Conservation (phyloP, 2,888 invertebrate species). For the Ganaspis brasiliensis region DNA sequence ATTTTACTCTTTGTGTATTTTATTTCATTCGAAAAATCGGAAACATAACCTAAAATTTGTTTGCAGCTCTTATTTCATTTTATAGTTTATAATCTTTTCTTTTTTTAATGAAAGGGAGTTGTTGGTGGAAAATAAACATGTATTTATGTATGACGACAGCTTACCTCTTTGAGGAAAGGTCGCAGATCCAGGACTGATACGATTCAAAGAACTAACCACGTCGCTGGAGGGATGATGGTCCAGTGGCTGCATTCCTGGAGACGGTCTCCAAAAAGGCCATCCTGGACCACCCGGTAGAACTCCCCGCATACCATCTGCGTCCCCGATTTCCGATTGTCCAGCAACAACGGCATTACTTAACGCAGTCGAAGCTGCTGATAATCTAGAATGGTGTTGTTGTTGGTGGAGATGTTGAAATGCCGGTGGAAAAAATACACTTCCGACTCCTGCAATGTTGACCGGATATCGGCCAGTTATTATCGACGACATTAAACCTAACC, state of each 20-base stretch:
- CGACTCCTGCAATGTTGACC: conserved; percentile 74
- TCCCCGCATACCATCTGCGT: conserved; percentile 74
- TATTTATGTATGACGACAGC: conserved; percentile 45
- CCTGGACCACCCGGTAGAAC: conserved; percentile 74
- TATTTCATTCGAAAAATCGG: too few species aligned
- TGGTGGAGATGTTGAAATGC: conserved; percentile 77
- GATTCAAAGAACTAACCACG: conserved; percentile 73
- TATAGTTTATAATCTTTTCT: too few species aligned
- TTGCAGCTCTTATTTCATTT: too few species aligned
- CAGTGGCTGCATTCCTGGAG: conserved; percentile 75
- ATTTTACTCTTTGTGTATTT: too few species aligned
- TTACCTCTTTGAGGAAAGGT: conserved; percentile 77
- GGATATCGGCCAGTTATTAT: conserved; percentile 77
- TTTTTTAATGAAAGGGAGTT: too few species aligned
- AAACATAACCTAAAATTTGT: too few species aligned
- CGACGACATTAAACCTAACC: conserved; percentile 77
- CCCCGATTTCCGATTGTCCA: conserved; percentile 74
- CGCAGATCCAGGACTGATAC: conserved; percentile 77
- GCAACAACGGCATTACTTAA: conserved; percentile 73
- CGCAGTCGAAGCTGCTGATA: conserved; percentile 74
- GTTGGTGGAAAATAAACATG: not conserved
- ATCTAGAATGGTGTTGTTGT: conserved; percentile 76
- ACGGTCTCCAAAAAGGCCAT: conserved; percentile 79
- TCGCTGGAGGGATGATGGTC: conserved; percentile 77
- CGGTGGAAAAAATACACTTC: conserved; percentile 77